Evolutionary conservation across 2,113 vertebrate species (phyloP).

Genomic region (Holacanthus passer): DNA sequence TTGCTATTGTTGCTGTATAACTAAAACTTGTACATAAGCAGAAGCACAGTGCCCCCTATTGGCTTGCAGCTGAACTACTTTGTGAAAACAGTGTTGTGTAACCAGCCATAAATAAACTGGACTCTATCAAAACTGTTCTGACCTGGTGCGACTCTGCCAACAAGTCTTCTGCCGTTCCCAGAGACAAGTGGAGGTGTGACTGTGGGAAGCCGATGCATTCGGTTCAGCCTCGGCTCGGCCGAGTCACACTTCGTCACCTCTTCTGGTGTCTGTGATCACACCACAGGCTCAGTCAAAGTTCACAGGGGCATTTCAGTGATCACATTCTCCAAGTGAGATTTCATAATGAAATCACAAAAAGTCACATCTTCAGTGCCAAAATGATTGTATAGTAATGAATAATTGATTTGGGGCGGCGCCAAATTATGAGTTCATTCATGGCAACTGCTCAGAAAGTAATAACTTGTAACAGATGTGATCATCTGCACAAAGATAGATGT

Average conservation of each 20-base stretch:
- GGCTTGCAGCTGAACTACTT: not conserved
- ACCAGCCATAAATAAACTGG: not conserved
- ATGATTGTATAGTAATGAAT: not conserved
- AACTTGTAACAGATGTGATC: not conserved
- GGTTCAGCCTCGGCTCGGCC: slow-evolving; percentile 6
- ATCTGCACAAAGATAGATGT: not conserved
- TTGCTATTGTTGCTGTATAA: too few relatives aligned
- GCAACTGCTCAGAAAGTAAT: not conserved
- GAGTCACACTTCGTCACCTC: slow-evolving; percentile 72
- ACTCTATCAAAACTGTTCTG: not conserved
- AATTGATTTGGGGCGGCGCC: not conserved
- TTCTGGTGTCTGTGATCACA: slow-evolving; percentile 66
- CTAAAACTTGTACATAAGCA: not conserved
- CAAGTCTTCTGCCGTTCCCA: not conserved
- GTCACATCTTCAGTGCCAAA: not conserved
- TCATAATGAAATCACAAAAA: not conserved
- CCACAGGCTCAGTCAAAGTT: slow-evolving; percentile 49
- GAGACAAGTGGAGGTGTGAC: slow-evolving; percentile 57
- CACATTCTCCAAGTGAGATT: not conserved
- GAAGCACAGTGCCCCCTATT: slow-evolving; percentile 25
- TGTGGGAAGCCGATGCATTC: slow-evolving; percentile 53
- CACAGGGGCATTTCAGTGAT: slow-evolving; percentile 22
- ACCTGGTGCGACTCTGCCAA: not conserved
- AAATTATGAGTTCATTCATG: not conserved
- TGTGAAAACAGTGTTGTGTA: not conserved